A percentile compares a stretch with the other conserved stretches of the same genome.
Evolutionary conservation across 1,140 invertebrate genomes (phyloP).

Genomic region (Hyphantria cunea): DNA sequence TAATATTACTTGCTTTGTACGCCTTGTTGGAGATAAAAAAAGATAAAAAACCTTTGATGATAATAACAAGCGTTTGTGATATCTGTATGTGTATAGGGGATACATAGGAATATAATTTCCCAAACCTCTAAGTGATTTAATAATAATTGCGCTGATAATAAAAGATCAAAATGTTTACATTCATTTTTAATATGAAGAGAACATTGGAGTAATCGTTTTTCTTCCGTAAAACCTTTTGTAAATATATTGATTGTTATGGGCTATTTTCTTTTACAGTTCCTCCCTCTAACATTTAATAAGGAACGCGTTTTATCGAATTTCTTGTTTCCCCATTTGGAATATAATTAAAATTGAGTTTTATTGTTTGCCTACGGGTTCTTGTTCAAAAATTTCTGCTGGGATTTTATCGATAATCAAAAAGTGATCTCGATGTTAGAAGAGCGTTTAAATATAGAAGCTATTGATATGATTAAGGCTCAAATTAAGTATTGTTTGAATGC

Average conservation of each 20-base stretch:
- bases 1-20: too few relatives aligned
- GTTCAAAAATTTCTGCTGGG: neutral
- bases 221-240: neutral
- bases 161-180: slow-evolving; percentile 6
- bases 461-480: too few relatives aligned
- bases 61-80: too few relatives aligned
- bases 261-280: slow-evolving; percentile 4
- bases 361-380: neutral
- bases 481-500: too few relatives aligned
- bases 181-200: slow-evolving; percentile 6
- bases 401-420: neutral
- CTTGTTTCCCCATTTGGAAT: neutral
- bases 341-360: slow-evolving; percentile 4
- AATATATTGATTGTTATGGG: slow-evolving; percentile 5
- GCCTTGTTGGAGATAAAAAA: too few relatives aligned
- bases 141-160: too few relatives aligned
- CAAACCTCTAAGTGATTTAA: too few relatives aligned
- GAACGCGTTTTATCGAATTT: slow-evolving; percentile 4
- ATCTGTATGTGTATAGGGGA: too few relatives aligned
- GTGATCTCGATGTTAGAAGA: neutral
- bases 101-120: neutral
- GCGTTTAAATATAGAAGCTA: too few relatives aligned
- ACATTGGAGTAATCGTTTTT: slow-evolving; percentile 5
- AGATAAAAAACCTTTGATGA: too few relatives aligned
- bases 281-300: slow-evolving; percentile 8